Percentiles rank a stretch among this genome's conserved stretches.
phyloP scores from a whole-genome alignment of 2,888 invertebrate species.

The Unio pictorum region DNA sequence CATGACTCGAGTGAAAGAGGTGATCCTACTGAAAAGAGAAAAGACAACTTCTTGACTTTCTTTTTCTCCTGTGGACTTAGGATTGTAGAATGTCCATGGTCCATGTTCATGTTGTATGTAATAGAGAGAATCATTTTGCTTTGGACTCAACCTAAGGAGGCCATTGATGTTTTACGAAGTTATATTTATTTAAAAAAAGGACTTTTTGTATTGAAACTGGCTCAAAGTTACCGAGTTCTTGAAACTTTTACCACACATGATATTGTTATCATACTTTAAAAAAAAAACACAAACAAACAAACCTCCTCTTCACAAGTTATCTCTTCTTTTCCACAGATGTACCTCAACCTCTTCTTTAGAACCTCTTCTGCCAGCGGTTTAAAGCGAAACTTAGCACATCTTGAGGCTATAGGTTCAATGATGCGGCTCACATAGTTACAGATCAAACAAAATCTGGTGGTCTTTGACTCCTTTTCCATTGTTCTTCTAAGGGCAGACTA shows the following conservation, averaged over 20 bases:
- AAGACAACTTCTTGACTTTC: too few species aligned
- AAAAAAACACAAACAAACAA: slow-evolving; percentile 44
- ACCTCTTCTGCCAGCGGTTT: slow-evolving; percentile 81
- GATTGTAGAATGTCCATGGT: too few species aligned
- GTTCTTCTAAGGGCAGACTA: slow-evolving; percentile 92
- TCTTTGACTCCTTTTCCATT: slow-evolving; percentile 96
- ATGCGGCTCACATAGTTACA: slow-evolving; percentile 99
- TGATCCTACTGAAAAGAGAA: too few species aligned
- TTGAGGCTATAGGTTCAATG: slow-evolving; percentile 96
- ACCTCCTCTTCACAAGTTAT: slow-evolving; percentile 81
- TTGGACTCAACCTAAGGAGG: too few species aligned
- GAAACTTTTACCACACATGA: too few species aligned
- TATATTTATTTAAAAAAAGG: too few species aligned
- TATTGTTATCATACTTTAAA: neutral
- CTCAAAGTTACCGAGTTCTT: neutral
- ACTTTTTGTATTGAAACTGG: neutral
- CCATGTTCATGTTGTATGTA: too few species aligned
- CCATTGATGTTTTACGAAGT: too few species aligned
- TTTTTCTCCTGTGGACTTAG: too few species aligned
- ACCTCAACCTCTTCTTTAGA: slow-evolving; percentile 77
- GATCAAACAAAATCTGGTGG: slow-evolving; percentile 96
- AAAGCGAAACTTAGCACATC: slow-evolving; percentile 98
- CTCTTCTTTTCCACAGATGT: slow-evolving; percentile 86
- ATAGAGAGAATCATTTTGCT: too few species aligned
- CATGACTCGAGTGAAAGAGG: too few species aligned